phyloP scores from a whole-genome alignment of 2,888 invertebrate species.

The Meloe dianella region DNA sequence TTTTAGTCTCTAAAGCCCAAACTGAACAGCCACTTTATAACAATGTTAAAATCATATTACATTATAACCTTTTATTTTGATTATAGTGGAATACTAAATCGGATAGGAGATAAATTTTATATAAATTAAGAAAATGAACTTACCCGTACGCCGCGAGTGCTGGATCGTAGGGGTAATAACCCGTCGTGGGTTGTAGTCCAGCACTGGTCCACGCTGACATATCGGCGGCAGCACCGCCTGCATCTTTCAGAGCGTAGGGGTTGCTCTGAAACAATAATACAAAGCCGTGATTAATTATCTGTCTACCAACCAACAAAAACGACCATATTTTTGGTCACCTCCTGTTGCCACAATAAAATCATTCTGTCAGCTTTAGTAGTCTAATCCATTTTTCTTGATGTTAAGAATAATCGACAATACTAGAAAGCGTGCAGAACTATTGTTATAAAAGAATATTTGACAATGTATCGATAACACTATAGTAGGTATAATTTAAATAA shows the following conservation, averaged over 20 bases:
- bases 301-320: slow-evolving; percentile 1
- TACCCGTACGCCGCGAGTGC: slow-evolving; percentile 93
- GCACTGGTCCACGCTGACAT: slow-evolving; percentile 93
- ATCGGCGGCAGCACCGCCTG: slow-evolving; percentile 79
- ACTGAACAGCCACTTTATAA: not conserved
- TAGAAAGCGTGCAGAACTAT: not conserved
- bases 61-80: not conserved
- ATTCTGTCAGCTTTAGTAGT: slow-evolving; percentile 1
- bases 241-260: slow-evolving; percentile 86
- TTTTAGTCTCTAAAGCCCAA: not conserved
- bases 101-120: not conserved
- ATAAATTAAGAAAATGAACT: slow-evolving; percentile 59
- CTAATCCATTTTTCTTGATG: not conserved
- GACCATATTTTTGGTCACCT: slow-evolving; percentile 6
- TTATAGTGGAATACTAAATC: not conserved
- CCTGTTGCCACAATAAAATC: slow-evolving; percentile 7
- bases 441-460: not conserved
- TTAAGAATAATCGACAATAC: not conserved
- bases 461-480: not conserved
- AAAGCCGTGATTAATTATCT: slow-evolving; percentile 5
- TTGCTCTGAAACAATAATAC: slow-evolving; percentile 78
- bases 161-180: slow-evolving; percentile 93
- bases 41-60: not conserved
- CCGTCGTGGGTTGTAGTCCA: slow-evolving; percentile 87
- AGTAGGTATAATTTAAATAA: not conserved